Evolutionary conservation across 2,797 vertebrate genomes (phyloP), one percentile per base, ranked within the genome.

Genomic region (Microctenopoma lineatum): DNA sequence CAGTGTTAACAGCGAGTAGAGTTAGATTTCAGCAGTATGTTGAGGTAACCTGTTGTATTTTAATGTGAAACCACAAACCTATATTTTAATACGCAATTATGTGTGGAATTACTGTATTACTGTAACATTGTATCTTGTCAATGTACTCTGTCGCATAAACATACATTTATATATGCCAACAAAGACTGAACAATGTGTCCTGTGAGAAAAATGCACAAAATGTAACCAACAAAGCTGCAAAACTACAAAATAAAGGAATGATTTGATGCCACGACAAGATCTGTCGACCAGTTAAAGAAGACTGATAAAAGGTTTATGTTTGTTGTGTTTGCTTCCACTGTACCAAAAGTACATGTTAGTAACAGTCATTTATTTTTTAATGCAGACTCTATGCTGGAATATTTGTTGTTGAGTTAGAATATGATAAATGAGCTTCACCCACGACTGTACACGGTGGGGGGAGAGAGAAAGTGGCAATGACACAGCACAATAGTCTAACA

Each of bases 1-100:
- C 41, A 71, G 57, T 81, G 69, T 68, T 73, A 70, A 66, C 70
- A 70, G 63, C 69, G 13, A 18, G 3, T 36, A 32, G 1, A 34
- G 32, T 34, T 34, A 52, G 48, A 12, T 48, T 58, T 8, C 39
- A 56, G 59, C 21, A 26, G 42, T 64, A 5, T 61, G 65, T 57
- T 18, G 5, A 70, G 1, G 32, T 71, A n/a, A 46, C 4, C 6
- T 26, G 0, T 32, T 54, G 59, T 55, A 11, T 58, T 52, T 69
- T 29, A 67, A 38, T 73, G 69, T 72, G 27, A 27, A 41, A 16
- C 47, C 45, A 64, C 46, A 57, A 60, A 58, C 46, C 7, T 71
- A 6, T 39, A 42, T 72, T 79, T 72, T 25, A 54, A 58, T 51
- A 80, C 79, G 75, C 69, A 88, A 63, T 63, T 51, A 42, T 80